phyloP scores from a whole-genome alignment of 1,140 invertebrate species.

The Drosophila obscura region DNA sequence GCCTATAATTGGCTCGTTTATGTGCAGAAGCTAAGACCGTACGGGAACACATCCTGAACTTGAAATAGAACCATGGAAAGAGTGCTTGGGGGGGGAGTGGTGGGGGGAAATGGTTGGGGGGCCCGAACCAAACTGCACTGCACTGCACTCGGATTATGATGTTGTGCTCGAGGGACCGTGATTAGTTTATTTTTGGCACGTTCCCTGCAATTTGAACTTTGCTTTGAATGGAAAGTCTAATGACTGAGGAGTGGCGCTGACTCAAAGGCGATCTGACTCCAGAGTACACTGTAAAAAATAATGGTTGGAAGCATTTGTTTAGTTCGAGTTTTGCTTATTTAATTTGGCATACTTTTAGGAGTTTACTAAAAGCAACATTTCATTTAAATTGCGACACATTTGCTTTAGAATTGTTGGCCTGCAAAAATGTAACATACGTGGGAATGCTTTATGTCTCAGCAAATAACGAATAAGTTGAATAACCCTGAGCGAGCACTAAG shows the following conservation, averaged over 20 bases:
- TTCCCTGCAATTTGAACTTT: constrained; percentile 65
- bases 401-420: background rate
- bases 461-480: too few species aligned
- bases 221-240: constrained; percentile 26
- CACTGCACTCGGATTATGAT: constrained; percentile 64
- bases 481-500: too few species aligned
- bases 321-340: background rate
- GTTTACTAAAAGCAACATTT: background rate
- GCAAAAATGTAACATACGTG: too few species aligned
- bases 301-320: background rate
- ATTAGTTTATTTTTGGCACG: constrained; percentile 71
- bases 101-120: background rate
- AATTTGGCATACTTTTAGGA: constrained; percentile 40
- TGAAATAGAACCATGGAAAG: constrained; percentile 57
- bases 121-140: too few species aligned
- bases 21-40: constrained; percentile 23
- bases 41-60: constrained; percentile 55
- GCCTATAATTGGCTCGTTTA: constrained; percentile 77
- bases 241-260: constrained; percentile 30
- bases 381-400: background rate
- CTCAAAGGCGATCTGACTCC: constrained; percentile 28
- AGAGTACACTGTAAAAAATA: constrained; percentile 37
- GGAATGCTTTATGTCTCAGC: too few species aligned
- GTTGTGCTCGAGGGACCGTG: constrained; percentile 42
- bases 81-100: constrained; percentile 2